Evolutionary conservation across 2,797 vertebrate species (phyloP).

Genomic region (Atherinosoma microstoma): DNA sequence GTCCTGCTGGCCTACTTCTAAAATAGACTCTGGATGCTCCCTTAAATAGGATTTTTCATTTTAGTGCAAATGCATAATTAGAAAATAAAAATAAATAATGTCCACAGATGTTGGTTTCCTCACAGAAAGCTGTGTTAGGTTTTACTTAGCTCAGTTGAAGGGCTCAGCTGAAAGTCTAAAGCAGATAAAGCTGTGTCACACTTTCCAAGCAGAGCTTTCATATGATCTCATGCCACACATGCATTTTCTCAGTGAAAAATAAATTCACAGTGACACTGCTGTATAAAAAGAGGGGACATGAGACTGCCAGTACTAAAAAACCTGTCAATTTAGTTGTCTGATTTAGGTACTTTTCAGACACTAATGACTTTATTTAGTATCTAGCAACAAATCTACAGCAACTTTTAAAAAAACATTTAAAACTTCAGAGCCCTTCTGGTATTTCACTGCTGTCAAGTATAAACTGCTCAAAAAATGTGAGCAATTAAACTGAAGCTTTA

Average conservation of each 20-base stretch:
- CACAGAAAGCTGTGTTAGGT: background rate
- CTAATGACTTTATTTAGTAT: background rate
- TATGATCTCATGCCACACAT: too few species aligned
- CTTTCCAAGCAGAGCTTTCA: background rate
- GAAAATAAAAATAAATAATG: slow-evolving; percentile 12
- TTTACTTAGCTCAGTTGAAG: background rate
- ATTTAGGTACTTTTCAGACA: background rate
- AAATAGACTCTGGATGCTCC: slow-evolving; percentile 11
- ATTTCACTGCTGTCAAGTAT: too few species aligned
- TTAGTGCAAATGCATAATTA: slow-evolving; percentile 27
- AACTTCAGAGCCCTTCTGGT: too few species aligned
- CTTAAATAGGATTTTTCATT: slow-evolving; percentile 41
- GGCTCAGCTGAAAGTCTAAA: background rate
- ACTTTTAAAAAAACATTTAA: background rate
- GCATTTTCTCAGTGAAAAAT: background rate
- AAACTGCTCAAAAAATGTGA: background rate
- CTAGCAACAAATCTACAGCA: background rate
- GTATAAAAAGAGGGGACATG: background rate
- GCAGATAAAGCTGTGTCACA: background rate
- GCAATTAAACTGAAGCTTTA: background rate
- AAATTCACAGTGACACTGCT: background rate
- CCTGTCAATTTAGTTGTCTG: too few species aligned
- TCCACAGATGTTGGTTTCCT: background rate
- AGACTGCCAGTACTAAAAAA: background rate
- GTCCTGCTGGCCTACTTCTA: slow-evolving; percentile 24